phyloP scores from a whole-genome alignment of 2,113 vertebrate genomes.

The Danionella cerebrum region DNA sequence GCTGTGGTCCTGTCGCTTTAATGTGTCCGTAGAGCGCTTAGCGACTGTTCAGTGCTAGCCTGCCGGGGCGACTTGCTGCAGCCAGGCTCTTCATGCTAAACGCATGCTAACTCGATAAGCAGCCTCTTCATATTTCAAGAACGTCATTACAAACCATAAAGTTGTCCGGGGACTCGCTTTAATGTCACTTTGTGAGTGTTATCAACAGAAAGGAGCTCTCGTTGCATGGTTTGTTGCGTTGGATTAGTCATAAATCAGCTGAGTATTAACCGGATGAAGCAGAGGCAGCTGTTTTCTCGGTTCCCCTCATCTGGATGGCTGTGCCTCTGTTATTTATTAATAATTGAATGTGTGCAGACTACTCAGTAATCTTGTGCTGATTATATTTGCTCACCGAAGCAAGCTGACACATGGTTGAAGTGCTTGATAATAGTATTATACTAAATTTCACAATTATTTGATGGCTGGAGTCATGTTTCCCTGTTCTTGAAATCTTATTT shows the following conservation, averaged over 20 bases:
- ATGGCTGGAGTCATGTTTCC: neutral
- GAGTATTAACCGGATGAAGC: slow-evolving; percentile 15
- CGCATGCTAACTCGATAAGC: slow-evolving; percentile 3
- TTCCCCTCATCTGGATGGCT: slow-evolving; percentile 9
- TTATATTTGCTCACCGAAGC: neutral
- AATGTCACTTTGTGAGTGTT: neutral
- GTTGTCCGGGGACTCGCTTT: neutral
- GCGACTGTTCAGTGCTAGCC: slow-evolving; percentile 5
- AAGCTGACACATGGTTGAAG: neutral
- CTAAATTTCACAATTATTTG: neutral
- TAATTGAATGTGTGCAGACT: neutral
- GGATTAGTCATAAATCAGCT: slow-evolving; percentile 23
- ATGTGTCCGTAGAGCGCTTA: neutral
- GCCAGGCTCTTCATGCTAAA: slow-evolving; percentile 1
- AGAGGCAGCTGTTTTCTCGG: slow-evolving; percentile 18
- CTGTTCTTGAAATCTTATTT: neutral
- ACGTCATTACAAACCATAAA: neutral
- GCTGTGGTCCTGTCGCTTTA: neutral
- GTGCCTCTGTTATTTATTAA: neutral
- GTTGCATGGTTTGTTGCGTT: neutral
- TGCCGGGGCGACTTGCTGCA: slow-evolving; percentile 2
- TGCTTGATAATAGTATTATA: neutral
- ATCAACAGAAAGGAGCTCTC: neutral
- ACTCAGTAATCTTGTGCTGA: neutral
- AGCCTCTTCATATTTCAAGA: neutral